phyloP scores from a whole-genome alignment of 1,140 invertebrate species.

The Gerris buenoi region DNA sequence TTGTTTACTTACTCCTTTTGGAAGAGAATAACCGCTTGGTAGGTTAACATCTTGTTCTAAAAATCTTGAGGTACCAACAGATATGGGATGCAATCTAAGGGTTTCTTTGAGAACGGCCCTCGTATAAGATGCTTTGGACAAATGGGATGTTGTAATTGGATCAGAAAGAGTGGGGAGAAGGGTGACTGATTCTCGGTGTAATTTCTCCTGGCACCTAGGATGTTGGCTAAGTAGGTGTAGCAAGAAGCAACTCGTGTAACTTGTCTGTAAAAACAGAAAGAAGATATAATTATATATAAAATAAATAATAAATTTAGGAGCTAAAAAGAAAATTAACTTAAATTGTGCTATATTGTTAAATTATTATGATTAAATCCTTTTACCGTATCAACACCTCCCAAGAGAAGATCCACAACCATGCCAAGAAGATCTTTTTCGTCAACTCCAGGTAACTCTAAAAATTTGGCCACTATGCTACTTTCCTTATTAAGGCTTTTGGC shows the following conservation, averaged over 20 bases:
- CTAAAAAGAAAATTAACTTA: background rate
- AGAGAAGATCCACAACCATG: slow-evolving; percentile 64
- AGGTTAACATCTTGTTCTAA: slow-evolving; percentile 58
- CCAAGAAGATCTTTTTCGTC: slow-evolving; percentile 64
- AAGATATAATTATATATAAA: too few relatives aligned
- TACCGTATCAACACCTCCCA: slow-evolving; percentile 78
- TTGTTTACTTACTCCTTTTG: slow-evolving; percentile 59
- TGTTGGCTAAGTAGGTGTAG: slow-evolving; percentile 67
- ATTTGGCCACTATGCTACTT: slow-evolving; percentile 44
- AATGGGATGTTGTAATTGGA: slow-evolving; percentile 37
- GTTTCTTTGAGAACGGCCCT: slow-evolving; percentile 73
- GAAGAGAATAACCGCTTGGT: slow-evolving; percentile 68
- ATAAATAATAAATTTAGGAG: slow-evolving; percentile 9
- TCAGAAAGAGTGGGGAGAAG: slow-evolving; percentile 34
- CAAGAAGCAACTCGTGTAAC: slow-evolving; percentile 60
- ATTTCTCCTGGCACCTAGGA: slow-evolving; percentile 49
- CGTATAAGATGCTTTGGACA: slow-evolving; percentile 49
- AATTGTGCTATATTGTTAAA: too few relatives aligned
- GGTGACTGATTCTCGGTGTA: slow-evolving; percentile 46
- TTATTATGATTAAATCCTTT: too few relatives aligned
- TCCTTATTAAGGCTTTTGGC: background rate
- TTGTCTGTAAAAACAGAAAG: slow-evolving; percentile 45
- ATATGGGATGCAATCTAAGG: slow-evolving; percentile 65
- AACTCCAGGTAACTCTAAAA: slow-evolving; percentile 45
- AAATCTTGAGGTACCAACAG: slow-evolving; percentile 63